Base-by-base conservation (phyloP, 1,140 invertebrate genomes). In the Ridgeia piscesae region DNA sequence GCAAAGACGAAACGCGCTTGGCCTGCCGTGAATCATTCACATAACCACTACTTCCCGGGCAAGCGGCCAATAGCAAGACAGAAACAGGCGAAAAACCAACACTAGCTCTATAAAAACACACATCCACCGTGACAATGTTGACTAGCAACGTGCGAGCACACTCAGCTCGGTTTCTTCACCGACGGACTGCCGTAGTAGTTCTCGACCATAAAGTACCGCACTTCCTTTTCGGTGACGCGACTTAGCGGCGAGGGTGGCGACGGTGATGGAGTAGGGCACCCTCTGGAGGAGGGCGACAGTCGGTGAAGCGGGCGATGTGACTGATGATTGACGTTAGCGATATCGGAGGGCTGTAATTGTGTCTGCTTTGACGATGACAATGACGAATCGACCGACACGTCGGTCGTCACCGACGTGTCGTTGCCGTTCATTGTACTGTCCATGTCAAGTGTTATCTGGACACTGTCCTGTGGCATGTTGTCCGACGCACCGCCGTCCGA, bases 131-230 rank as follows among this genome's bases (percentile, higher is more conserved):
- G 17, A 77, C 58, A 31, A 77, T 77, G 58, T 77, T 77, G 58
- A 77, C 58, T 77, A 77, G 58, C 17, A 21, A 21, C 58, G 27
- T 2, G 14, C 58, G 58, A 77, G 27, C 58, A 31, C 58, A 77
- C 27, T 77, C 58, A 77, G 58, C 58, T 77, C 17, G 58, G 58
- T 21, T 77, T 77, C 58, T 77, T 77, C 58, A 77, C 58, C 58
- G 89, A 14, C 34, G 89, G n/a, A 42, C 89, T 90, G 89, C 89
- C 89, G 88, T 92, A 92, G 88, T 34, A 92, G 33, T 89, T 92
- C 91, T 92, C 91, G 9, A 92, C 91, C 91, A 92, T 92, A 42
- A 92, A 92, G 77, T 33, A 92, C 21, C 91, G 91, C 91, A 92
- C 91, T 33, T 92, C 91, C n/a, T 77, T 34, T 21, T 92, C 91